These are phyloP conservation scores for Hirtodrosophila alboralis DNA, from an alignment of 2,888 invertebrate species.

Conservation along the genomic window DNA sequence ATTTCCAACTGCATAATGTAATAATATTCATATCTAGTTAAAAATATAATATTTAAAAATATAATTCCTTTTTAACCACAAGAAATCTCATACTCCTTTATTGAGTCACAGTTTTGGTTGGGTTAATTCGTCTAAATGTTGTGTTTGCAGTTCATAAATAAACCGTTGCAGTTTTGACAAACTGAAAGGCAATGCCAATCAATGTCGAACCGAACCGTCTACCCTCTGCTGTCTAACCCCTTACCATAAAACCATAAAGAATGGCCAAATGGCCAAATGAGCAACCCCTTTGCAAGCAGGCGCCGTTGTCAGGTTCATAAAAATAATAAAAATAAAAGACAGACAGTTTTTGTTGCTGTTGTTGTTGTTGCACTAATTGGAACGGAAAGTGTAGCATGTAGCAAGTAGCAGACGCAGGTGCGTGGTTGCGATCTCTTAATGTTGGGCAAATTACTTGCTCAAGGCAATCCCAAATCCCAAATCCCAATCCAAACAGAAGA, in stretches of 20 bases:
- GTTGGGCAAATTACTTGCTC: slow-evolving; percentile 12
- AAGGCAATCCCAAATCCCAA: slow-evolving; percentile 30
- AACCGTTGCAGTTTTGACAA: slow-evolving; percentile 28
- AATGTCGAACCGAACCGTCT: slow-evolving; percentile 31
- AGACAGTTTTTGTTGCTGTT: slow-evolving; percentile 8
- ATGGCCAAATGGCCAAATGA: slow-evolving; percentile 9
- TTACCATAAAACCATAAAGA: slow-evolving; percentile 49
- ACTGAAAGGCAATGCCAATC: slow-evolving; percentile 33
- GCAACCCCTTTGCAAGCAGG: slow-evolving; percentile 44
- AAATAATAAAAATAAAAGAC: slow-evolving; percentile 14
- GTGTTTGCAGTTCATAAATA: slow-evolving; percentile 32
- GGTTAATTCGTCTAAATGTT: slow-evolving; percentile 4
- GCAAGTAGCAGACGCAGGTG: slow-evolving; percentile 32
- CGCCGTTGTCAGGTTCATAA: slow-evolving; percentile 51
- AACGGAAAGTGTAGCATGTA: slow-evolving; percentile 46
- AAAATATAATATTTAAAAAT: too few species aligned
- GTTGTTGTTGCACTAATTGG: slow-evolving; percentile 41
- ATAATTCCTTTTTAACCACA: too few species aligned
- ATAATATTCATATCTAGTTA: too few species aligned
- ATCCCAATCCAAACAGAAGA: slow-evolving; percentile 27
- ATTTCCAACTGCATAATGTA: too few species aligned
- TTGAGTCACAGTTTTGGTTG: slow-evolving; percentile 14
- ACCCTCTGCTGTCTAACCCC: slow-evolving; percentile 26
- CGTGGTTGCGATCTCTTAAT: slow-evolving; percentile 18
- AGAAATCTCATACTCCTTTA: neutral